Evolutionary conservation across 2,797 vertebrate species (phyloP), one percentile per base, ranked within the genome.

Genomic region (Tenualosa ilisha): DNA sequence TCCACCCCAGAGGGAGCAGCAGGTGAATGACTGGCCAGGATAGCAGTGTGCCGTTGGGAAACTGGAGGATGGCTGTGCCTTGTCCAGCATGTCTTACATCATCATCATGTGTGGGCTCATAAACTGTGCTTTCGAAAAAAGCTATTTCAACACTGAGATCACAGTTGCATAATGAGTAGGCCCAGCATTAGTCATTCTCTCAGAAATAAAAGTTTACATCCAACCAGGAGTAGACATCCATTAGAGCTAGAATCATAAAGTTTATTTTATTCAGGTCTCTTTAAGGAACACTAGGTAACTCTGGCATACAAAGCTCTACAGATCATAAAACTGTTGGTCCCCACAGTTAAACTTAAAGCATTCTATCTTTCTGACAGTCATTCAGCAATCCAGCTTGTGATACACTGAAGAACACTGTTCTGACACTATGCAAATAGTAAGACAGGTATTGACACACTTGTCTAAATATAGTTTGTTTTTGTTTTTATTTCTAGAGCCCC

Each of bases 51-150:
- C 40, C 72, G 46, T 7, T 1, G 37, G 40, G 1, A 22, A 43
- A 31, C 7, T 43, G 37, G 56, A 59, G 6, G 17, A 46, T 46
- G 37, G 37, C 40, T 43, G 40, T 46, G 72, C 15, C 31, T 68
- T 68, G 24, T 43, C 17, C 37, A 13, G 68, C 68, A 17, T 46
- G 72, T 43, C 40, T 79, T 79, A 79, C 24, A n/a, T 65, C 53
- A 85, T 17, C 56, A 20, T 79, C 72, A 79, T 46, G 72, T 46
- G 72, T 79, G 40, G 72, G 17, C 72, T 79, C 37, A 20, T 79
- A 79, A 79, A 79, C 40, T 46, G 72, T 43, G 37, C 40, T 22
- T 17, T 79, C 46, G 17, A 79, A 79, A 46, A 79, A 40, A 37
- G 6, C 37, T 75, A 40, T 75, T 46, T 46, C 13, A 43, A 79